A percentile compares a stretch with the other conserved stretches of the same genome.
phyloP scores from a whole-genome alignment of 2,888 invertebrate species.

The Hyposoter didymator region DNA sequence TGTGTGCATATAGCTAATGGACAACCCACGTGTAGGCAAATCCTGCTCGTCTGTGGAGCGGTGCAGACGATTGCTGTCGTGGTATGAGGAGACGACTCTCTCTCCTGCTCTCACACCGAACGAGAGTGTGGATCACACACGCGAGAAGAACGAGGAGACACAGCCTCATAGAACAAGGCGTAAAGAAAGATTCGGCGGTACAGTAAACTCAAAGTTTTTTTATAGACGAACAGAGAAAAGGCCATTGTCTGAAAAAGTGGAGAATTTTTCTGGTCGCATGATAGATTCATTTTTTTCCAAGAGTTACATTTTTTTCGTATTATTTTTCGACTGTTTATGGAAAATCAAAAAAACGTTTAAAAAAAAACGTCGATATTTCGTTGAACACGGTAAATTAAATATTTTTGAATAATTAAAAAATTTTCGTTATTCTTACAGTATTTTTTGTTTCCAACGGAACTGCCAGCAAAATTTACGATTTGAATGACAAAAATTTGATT shows the following conservation, averaged over 20 bases:
- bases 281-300: neutral
- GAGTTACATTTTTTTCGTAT: neutral
- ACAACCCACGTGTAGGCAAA: slow-evolving; percentile 56
- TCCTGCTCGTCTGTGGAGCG: slow-evolving; percentile 46
- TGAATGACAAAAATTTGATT: too few relatives aligned
- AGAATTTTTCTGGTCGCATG: neutral
- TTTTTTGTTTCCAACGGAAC: too few relatives aligned
- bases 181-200: slow-evolving; percentile 25
- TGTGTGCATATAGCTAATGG: slow-evolving; percentile 14
- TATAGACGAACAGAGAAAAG: neutral
- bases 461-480: too few relatives aligned
- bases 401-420: too few relatives aligned
- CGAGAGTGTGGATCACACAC: slow-evolving; percentile 19
- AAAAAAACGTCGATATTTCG: too few relatives aligned
- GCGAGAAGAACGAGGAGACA: neutral
- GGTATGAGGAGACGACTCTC: neutral
- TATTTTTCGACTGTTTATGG: neutral
- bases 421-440: too few relatives aligned
- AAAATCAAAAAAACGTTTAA: too few relatives aligned
- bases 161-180: slow-evolving; percentile 1
- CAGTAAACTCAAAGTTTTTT: neutral
- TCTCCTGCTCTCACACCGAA: neutral
- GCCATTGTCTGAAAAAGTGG: neutral
- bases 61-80: slow-evolving; percentile 47
- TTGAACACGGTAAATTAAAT: too few relatives aligned